Conservation (phyloP, 2,113 vertebrate genomes). For the Oncorhynchus tshawytscha region DNA sequence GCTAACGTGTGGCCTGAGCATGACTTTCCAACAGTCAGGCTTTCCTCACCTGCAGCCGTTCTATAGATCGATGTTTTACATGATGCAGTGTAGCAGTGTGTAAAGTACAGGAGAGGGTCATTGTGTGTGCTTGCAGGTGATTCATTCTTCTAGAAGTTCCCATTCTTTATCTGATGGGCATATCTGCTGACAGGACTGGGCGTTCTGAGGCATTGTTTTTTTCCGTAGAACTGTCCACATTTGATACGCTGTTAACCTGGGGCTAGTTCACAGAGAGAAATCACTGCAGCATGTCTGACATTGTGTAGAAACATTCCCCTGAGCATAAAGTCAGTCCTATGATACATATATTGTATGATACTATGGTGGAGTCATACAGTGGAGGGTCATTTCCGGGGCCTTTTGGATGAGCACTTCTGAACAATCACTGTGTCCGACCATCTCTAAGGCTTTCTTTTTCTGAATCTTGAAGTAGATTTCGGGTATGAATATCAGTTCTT, state of each 20-base stretch:
- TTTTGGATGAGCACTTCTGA: too few relatives aligned
- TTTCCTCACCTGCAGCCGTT: slow-evolving; percentile 10
- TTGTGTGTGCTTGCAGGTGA: slow-evolving; percentile 21
- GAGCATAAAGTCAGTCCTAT: too few relatives aligned
- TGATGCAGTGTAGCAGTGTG: slow-evolving; percentile 27
- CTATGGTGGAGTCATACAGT: too few relatives aligned
- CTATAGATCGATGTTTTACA: slow-evolving; percentile 11
- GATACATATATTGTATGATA: too few relatives aligned
- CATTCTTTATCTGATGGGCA: slow-evolving; percentile 57
- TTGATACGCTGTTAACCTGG: slow-evolving; percentile 62
- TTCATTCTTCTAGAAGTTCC: slow-evolving; percentile 35
- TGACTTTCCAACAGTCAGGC: not conserved
- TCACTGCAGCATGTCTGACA: not conserved
- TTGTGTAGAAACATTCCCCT: too few relatives aligned
- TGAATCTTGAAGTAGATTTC: too few relatives aligned
- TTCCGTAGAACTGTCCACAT: slow-evolving; percentile 48
- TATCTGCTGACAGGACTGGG: slow-evolving; percentile 43
- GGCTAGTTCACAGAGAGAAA: slow-evolving; percentile 40
- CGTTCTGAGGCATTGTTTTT: slow-evolving; percentile 47
- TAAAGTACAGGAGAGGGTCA: slow-evolving; percentile 44
- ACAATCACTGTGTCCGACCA: too few relatives aligned
- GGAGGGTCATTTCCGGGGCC: too few relatives aligned
- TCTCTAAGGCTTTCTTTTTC: too few relatives aligned
- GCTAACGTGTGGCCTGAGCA: not conserved
- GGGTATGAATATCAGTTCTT: too few relatives aligned